phyloP scores from a whole-genome alignment of 2,888 invertebrate species.

The Galeopsomyia nigrocyanea region DNA sequence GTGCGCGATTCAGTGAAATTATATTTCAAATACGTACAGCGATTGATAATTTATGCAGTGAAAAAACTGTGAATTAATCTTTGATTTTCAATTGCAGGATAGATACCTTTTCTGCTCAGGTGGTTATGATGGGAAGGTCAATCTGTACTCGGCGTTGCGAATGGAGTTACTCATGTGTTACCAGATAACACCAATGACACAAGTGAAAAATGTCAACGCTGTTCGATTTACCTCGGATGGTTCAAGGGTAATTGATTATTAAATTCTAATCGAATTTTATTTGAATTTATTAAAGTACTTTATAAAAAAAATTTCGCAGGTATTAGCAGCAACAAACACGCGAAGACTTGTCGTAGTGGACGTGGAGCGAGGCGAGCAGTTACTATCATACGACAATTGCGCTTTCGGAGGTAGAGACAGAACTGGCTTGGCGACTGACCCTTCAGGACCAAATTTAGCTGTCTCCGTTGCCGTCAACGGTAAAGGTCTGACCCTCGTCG shows the following conservation, averaged over 20 bases:
- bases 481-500: conserved; percentile 69
- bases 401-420: conserved; percentile 68
- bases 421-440: conserved; percentile 69
- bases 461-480: conserved; percentile 70
- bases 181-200: conserved; percentile 67
- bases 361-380: conserved; percentile 68
- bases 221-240: conserved; percentile 70
- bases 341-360: conserved; percentile 69
- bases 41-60: no score
- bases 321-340: conserved; percentile 69
- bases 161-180: conserved; percentile 68
- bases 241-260: conserved; percentile 58
- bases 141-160: conserved; percentile 68
- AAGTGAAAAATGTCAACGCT: conserved; percentile 68
- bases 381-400: conserved; percentile 70
- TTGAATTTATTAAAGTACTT: background rate
- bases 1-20: no score
- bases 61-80: no score
- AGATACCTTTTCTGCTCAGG: conserved; percentile 70
- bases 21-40: no score
- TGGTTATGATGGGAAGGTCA: conserved; percentile 70
- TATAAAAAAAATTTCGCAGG: conserved; percentile 56
- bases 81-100: conserved; percentile 60
- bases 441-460: conserved; percentile 68
- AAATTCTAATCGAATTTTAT: conserved; percentile 3